A percentile compares a stretch with the other conserved stretches of the same genome.
Conservation (phyloP, 2,888 invertebrate genomes). For the Hypsopygia costalis region DNA sequence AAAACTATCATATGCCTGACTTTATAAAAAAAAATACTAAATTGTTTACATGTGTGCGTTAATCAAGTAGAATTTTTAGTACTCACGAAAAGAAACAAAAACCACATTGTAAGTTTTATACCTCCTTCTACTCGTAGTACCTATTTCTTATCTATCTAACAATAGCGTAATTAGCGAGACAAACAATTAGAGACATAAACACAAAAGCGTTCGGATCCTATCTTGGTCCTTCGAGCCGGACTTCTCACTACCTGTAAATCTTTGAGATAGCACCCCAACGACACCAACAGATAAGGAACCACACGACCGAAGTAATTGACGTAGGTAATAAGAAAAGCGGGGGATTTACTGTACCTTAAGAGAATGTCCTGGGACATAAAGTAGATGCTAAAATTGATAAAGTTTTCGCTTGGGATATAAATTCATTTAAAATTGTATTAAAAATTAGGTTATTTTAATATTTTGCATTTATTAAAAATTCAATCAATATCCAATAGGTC, state of each 20-base stretch:
- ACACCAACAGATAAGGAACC: slow-evolving; percentile 52
- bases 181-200: slow-evolving; percentile 38
- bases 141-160: slow-evolving; percentile 2
- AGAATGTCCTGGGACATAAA: slow-evolving; percentile 38
- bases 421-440: background rate
- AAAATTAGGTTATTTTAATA: background rate
- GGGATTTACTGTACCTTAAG: slow-evolving; percentile 37
- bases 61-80: too few species aligned
- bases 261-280: slow-evolving; percentile 50
- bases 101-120: too few species aligned
- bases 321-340: slow-evolving; percentile 53
- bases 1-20: too few species aligned
- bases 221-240: slow-evolving; percentile 36
- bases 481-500: too few species aligned
- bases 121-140: too few species aligned
- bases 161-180: slow-evolving; percentile 33
- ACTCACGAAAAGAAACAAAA: too few species aligned
- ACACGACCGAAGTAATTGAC: slow-evolving; percentile 70
- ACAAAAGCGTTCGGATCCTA: slow-evolving; percentile 38
- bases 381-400: slow-evolving; percentile 41
- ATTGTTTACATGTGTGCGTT: too few species aligned
- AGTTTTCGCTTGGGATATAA: slow-evolving; percentile 16
- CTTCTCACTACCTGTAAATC: slow-evolving; percentile 62
- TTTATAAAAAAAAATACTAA: too few species aligned
- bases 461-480: too few species aligned